Evolutionary conservation across 2,113 vertebrate species (phyloP).

Genomic region (Panthera leo): DNA sequence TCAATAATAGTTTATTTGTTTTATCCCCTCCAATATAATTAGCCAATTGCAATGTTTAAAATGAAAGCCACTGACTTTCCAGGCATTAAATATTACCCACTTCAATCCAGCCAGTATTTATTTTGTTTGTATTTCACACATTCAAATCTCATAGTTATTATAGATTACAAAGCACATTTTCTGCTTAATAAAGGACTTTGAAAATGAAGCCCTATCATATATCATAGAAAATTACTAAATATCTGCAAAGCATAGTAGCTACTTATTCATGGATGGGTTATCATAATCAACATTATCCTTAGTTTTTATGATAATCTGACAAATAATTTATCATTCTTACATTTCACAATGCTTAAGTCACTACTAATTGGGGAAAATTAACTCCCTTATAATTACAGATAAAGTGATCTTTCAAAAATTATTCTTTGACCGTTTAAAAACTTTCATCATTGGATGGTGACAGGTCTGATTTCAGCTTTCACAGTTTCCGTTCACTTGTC

Average conservation of each 20-base stretch:
- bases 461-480: slow-evolving; percentile 12
- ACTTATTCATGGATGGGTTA: not conserved
- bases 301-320: not conserved
- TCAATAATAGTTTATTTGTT: not conserved
- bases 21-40: not conserved
- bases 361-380: not conserved
- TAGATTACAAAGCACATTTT: not conserved
- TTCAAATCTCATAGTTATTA: not conserved
- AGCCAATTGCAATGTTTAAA: not conserved
- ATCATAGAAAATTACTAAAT: not conserved
- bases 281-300: not conserved
- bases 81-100: not conserved
- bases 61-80: not conserved
- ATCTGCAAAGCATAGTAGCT: not conserved
- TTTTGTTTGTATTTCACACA: slow-evolving; percentile 5
- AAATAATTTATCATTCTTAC: not conserved
- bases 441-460: slow-evolving; percentile 14
- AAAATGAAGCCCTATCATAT: not conserved
- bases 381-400: not conserved
- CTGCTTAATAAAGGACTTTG: not conserved
- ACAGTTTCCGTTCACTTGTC: slow-evolving; percentile 6
- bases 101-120: not conserved
- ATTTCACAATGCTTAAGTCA: not conserved
- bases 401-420: not conserved
- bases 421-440: slow-evolving; percentile 7